Evolutionary conservation across 92 coral and sea anemone genomes (phyloP), one percentile per base, ranked within the genome.

Genomic region (Scolanthus callimorphus): DNA sequence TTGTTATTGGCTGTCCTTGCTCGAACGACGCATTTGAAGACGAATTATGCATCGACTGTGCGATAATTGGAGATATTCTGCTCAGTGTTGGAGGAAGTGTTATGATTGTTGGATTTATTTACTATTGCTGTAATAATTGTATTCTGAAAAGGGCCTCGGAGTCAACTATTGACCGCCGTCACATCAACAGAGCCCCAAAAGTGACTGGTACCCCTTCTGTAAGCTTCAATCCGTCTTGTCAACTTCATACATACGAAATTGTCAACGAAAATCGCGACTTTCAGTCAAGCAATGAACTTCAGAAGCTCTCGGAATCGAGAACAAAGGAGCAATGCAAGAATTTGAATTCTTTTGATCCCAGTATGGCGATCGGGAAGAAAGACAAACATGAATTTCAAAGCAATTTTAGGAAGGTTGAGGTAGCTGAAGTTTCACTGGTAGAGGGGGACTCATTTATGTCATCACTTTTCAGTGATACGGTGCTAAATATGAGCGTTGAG

Each of bases 401-500:
- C n/a, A n/a, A n/a, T n/a, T n/a, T n/a, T n/a, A n/a, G n/a, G n/a
- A n/a, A n/a, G n/a, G n/a, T n/a, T n/a, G n/a, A n/a, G n/a, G n/a
- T n/a, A n/a, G n/a, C n/a, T n/a, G n/a, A n/a, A n/a, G n/a, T n/a
- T n/a, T n/a, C n/a, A n/a, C 44, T 57, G 75, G 58, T 41, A 30
- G 75, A 68, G 46, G 49, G 58, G 58, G 12, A 54, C 50, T 68
- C 65, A 20, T 57, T 53, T 3, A 48, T 68, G 75, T 68, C 75
- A 57, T 68, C 75, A 57, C 75, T 55, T 13, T 68, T 68, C 37
- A 68, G 75, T 57, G 75, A 68, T 68, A 68, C 75, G 28, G 57
- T 68, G 20, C 57, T 68, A 21, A 68, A 57, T 57, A 30, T 25
- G 44, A 50, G 47, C 57, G 75, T 25, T 68, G 62, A 55, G 27